These are phyloP conservation scores for Micropoecilia bifurca DNA, from an alignment of 2,797 vertebrate genomes.

Conservation along the genomic window DNA sequence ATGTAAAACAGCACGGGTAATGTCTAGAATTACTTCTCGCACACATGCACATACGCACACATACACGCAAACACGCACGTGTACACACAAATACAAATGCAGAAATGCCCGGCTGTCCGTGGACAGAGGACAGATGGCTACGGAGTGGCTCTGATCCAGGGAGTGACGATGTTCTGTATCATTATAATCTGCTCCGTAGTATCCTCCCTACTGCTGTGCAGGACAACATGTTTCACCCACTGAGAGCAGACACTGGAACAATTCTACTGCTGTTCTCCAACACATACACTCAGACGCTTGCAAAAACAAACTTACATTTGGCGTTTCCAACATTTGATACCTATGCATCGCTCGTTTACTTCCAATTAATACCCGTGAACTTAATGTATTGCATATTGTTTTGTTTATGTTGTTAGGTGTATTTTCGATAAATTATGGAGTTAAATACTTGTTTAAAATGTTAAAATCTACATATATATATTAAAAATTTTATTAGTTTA, in stretches of 20 bases:
- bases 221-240: constrained; percentile 82
- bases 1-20: constrained; percentile 48
- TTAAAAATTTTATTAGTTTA: background rate
- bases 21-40: constrained; percentile 50
- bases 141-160: constrained; percentile 76
- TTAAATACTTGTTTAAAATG: background rate
- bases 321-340: background rate
- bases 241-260: constrained; percentile 72
- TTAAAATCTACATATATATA: background rate
- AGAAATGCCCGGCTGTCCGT: constrained; percentile 64
- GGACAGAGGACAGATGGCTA: constrained; percentile 82
- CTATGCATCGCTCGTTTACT: background rate
- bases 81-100: constrained; percentile 27
- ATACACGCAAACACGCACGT: constrained; percentile 1
- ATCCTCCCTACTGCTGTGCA: constrained; percentile 76
- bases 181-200: constrained; percentile 82
- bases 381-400: background rate
- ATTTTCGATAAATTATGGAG: background rate
- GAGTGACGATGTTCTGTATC: constrained; percentile 78
- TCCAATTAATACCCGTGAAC: background rate
- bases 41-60: constrained; percentile 25
- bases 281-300: constrained; percentile 44
- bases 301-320: constrained; percentile 29
- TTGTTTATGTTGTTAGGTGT: background rate
- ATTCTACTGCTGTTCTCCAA: constrained; percentile 61